Conservation (phyloP, 2,113 vertebrate genomes). For the Gymnobelideus leadbeateri region DNA sequence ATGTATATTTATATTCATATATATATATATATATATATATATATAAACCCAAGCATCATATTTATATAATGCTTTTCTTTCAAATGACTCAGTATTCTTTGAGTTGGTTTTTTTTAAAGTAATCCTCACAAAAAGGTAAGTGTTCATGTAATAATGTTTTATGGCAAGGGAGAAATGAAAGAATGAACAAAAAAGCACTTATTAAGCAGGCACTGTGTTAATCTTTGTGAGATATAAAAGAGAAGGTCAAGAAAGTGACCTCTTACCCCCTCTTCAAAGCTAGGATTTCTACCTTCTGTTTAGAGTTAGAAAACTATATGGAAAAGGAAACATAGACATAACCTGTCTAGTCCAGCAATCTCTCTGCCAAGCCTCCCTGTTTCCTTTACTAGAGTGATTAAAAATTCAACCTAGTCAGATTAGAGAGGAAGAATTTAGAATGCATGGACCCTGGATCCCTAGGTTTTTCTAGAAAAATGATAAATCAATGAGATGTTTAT, state of each 20-base stretch:
- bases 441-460: not conserved
- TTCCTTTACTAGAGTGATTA: not conserved
- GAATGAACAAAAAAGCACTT: constrained; percentile 22
- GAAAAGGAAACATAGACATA: not conserved
- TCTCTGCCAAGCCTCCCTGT: not conserved
- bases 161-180: not conserved
- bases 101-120: not conserved
- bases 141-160: not conserved
- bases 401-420: not conserved
- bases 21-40: not conserved
- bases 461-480: constrained; percentile 23
- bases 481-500: not conserved
- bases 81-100: constrained; percentile 15
- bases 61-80: constrained; percentile 27
- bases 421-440: not conserved
- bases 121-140: constrained; percentile 10
- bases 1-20: not conserved
- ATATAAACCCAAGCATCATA: not conserved
- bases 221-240: not conserved
- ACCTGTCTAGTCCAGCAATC: not conserved
- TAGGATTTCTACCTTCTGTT: not conserved
- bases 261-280: not conserved
- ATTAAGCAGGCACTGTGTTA: not conserved
- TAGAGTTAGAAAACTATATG: not conserved
- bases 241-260: not conserved